These are phyloP conservation scores for Leptogaster cylindrica DNA, from an alignment of 2,888 invertebrate genomes.

Conservation along the genomic window DNA sequence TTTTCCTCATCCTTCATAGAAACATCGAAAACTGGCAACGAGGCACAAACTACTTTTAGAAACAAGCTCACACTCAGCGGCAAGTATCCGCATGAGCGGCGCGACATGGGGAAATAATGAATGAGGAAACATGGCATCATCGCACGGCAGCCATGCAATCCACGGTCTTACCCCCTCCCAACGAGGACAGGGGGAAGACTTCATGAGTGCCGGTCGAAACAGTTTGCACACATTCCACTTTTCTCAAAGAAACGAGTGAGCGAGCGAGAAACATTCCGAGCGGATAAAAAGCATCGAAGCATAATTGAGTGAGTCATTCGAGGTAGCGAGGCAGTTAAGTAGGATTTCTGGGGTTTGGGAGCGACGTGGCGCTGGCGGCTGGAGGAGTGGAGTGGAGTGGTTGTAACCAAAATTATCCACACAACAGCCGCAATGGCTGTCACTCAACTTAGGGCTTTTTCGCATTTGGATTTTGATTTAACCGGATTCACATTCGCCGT, in stretches of 20 bases:
- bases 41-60: neutral
- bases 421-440: no score
- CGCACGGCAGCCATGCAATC: neutral
- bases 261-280: no score
- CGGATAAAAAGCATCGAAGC: neutral
- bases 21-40: conserved; percentile 16
- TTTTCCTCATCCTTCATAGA: conserved; percentile 11
- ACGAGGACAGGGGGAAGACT: neutral
- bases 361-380: neutral
- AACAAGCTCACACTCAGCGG: neutral
- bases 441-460: neutral
- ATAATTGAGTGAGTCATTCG: conserved; percentile 18
- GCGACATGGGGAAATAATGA: conserved; percentile 15
- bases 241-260: no score
- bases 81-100: neutral
- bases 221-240: no score
- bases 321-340: conserved; percentile 3
- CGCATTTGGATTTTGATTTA: conserved; percentile 1
- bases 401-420: no score
- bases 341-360: neutral
- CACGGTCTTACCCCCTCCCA: neutral
- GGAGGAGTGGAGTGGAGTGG: neutral
- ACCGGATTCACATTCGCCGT: neutral
- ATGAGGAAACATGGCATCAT: neutral
- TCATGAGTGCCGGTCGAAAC: neutral